Percentiles rank a stretch among this genome's conserved stretches.
These are phyloP conservation scores for Cylas formicarius DNA, from an alignment of 1,140 invertebrate species.

Conservation along the genomic window DNA sequence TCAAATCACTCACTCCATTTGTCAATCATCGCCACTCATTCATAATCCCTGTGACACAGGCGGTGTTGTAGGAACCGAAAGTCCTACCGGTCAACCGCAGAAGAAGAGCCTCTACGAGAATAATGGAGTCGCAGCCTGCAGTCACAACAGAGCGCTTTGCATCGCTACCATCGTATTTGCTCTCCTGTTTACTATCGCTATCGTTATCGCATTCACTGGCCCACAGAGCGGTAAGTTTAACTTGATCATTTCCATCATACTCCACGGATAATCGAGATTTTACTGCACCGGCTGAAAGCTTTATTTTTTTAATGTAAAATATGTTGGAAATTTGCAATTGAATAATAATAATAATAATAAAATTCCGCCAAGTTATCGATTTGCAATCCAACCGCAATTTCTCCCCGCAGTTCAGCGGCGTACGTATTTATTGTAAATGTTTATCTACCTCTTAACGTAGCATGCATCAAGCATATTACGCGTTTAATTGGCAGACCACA, in stretches of 20 bases:
- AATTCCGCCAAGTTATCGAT: too few species aligned
- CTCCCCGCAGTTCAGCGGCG: too few species aligned
- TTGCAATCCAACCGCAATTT: too few species aligned
- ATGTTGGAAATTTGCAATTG: too few species aligned
- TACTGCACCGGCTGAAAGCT: not conserved
- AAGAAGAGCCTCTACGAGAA: constrained; percentile 69
- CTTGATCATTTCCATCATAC: constrained; percentile 1
- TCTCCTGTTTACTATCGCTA: constrained; percentile 70
- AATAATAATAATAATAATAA: too few species aligned
- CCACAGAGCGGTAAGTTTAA: constrained; percentile 58
- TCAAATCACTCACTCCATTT: constrained; percentile 37
- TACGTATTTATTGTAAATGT: too few species aligned
- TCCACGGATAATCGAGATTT: constrained; percentile 1
- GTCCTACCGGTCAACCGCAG: constrained; percentile 52
- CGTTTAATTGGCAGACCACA: too few species aligned
- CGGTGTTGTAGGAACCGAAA: constrained; percentile 55
- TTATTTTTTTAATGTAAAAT: too few species aligned
- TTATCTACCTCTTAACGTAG: too few species aligned
- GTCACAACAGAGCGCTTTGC: constrained; percentile 72
- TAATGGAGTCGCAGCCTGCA: constrained; percentile 77
- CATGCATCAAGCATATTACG: too few species aligned
- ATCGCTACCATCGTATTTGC: constrained; percentile 71
- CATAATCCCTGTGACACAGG: constrained; percentile 39
- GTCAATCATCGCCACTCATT: constrained; percentile 35
- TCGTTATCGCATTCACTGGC: constrained; percentile 84